A percentile compares a stretch with the other conserved stretches of the same genome.
Conservation (phyloP, 1,140 invertebrate genomes). For the Lordiphosa stackelbergi region DNA sequence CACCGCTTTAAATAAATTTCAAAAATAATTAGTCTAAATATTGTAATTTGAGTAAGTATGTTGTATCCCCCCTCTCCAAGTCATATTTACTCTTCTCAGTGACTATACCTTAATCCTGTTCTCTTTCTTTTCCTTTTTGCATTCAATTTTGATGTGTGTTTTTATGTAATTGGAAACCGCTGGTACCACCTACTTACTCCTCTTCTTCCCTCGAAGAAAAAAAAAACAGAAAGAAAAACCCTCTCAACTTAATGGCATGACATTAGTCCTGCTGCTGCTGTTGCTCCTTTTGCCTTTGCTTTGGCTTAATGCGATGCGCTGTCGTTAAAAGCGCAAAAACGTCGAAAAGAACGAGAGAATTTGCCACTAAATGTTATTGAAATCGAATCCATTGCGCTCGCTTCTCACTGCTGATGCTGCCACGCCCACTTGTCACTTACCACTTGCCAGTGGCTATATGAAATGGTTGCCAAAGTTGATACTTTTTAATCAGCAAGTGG, state of each 20-base stretch:
- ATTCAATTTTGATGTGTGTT: constrained; percentile 21
- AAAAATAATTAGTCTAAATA: no score
- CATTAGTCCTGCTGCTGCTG: constrained; percentile 45
- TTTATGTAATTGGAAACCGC: constrained; percentile 49
- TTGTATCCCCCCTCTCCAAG: no score
- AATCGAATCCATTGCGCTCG: constrained; percentile 51
- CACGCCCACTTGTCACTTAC: constrained; percentile 12
- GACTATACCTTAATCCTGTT: no score
- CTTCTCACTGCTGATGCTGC: no score
- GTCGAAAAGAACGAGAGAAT: constrained; percentile 36
- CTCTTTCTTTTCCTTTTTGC: constrained; percentile 4
- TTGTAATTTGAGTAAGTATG: no score
- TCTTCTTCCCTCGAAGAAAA: background rate
- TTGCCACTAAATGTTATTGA: constrained; percentile 71
- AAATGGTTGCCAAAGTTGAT: constrained; percentile 31
- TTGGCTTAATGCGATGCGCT: constrained; percentile 46
- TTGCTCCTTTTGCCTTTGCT: constrained; percentile 15
- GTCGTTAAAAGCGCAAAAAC: constrained; percentile 56
- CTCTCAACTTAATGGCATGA: constrained; percentile 43
- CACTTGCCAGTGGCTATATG: constrained; percentile 26
- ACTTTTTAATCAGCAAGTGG: constrained; percentile 46
- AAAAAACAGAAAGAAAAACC: background rate
- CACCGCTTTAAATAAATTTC: no score
- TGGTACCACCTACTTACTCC: constrained; percentile 4
- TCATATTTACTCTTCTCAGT: no score